Evolutionary conservation across 2,888 invertebrate genomes (phyloP).

Genomic region (Ariolimax columbianus): DNA sequence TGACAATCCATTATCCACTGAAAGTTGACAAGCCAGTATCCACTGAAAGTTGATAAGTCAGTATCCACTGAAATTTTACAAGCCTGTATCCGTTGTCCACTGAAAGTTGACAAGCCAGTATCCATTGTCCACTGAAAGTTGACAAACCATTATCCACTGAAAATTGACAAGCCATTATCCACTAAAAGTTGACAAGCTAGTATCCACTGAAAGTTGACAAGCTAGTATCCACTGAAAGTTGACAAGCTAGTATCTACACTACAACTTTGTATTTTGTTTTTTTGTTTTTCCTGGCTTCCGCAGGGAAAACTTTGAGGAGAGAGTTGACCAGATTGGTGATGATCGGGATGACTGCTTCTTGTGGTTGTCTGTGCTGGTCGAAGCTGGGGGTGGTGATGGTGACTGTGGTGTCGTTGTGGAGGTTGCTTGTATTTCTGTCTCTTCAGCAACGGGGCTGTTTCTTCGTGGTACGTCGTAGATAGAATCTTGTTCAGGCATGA

Average conservation of each 20-base stretch:
- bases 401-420: background rate
- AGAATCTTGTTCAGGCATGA: background rate
- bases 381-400: background rate
- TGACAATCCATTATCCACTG: too few species aligned
- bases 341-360: background rate
- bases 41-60: too few species aligned
- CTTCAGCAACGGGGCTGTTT: background rate
- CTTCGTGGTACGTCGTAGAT: background rate
- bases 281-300: background rate
- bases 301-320: background rate
- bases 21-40: too few species aligned
- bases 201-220: too few species aligned
- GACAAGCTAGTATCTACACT: background rate
- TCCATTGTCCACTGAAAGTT: too few species aligned
- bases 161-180: too few species aligned
- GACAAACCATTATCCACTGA: too few species aligned
- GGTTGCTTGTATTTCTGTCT: background rate
- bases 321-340: background rate
- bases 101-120: too few species aligned
- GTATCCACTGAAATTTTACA: too few species aligned
- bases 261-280: constrained; percentile 1
- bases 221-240: too few species aligned
- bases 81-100: too few species aligned
- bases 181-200: too few species aligned
- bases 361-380: background rate